Percentiles rank a stretch among this genome's conserved stretches.
Evolutionary conservation across 2,797 vertebrate species (phyloP).

Genomic region (Petrocephalus schoutedeni): DNA sequence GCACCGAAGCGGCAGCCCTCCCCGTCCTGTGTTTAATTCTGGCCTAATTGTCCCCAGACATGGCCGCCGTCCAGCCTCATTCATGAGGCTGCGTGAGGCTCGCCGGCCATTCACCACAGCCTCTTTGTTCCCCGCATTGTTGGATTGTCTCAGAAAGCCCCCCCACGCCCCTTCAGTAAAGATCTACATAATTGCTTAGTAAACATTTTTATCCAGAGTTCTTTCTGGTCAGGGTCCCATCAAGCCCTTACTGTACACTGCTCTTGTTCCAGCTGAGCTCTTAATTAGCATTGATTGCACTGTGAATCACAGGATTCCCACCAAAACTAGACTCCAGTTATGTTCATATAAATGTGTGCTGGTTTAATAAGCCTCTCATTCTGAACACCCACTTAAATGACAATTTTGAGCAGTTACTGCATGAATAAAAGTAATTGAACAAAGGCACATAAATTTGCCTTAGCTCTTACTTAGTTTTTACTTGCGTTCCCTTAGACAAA

Average conservation of each 20-base stretch:
- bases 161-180: neutral
- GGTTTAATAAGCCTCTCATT: neutral
- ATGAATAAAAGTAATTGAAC: neutral
- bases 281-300: neutral
- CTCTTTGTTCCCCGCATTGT: conserved; percentile 10
- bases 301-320: neutral
- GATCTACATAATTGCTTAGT: conserved; percentile 12
- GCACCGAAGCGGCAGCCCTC: neutral
- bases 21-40: conserved; percentile 7
- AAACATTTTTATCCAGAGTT: conserved; percentile 4
- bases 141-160: neutral
- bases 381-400: neutral
- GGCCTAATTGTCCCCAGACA: neutral
- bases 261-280: neutral
- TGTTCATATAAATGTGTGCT: neutral
- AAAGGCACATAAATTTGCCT: neutral
- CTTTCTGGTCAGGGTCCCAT: neutral
- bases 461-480: neutral
- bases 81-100: neutral
- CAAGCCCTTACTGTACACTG: neutral
- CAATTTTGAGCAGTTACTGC: neutral
- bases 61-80: conserved; percentile 4
- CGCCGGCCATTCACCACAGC: neutral
- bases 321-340: conserved; percentile 8
- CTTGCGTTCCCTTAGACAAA: neutral